phyloP scores from a whole-genome alignment of 1,140 invertebrate species.

The Heterodera carotae region DNA sequence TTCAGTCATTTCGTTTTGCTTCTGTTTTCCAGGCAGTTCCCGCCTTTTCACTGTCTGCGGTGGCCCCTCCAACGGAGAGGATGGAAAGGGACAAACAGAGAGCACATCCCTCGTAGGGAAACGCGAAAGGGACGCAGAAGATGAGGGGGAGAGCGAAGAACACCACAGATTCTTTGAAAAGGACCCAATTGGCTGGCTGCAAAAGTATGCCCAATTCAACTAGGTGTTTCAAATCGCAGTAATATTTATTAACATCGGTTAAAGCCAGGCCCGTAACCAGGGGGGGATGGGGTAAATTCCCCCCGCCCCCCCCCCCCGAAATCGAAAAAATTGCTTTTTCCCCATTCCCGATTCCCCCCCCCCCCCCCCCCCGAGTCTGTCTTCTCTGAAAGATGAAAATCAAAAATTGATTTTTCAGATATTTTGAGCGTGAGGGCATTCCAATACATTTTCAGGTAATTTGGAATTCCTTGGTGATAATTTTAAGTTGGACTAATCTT shows the following conservation, averaged over 20 bases:
- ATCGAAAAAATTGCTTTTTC: no score
- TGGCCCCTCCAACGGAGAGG: constrained; percentile 68
- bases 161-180: constrained; percentile 44
- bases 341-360: no score
- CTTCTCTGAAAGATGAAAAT: no score
- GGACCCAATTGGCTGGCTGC: constrained; percentile 84
- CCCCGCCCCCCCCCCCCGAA: no score
- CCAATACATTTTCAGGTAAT: constrained; percentile 79
- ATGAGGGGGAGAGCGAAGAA: constrained; percentile 65
- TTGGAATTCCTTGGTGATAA: no score
- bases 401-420: constrained; percentile 68
- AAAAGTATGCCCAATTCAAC: constrained; percentile 67
- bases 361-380: no score
- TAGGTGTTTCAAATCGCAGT: background rate
- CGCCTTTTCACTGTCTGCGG: constrained; percentile 82
- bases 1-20: no score
- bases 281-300: no score
- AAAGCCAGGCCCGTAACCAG: no score
- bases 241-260: no score
- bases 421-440: constrained; percentile 90
- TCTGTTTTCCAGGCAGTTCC: constrained; percentile 73
- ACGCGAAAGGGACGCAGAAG: constrained; percentile 59
- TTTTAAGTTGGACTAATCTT: background rate
- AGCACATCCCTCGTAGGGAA: constrained; percentile 44
- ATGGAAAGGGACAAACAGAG: constrained; percentile 75